Evolutionary conservation across 1,140 invertebrate genomes (phyloP), one percentile per base, ranked within the genome.

Genomic region (Monochamus saltuarius): DNA sequence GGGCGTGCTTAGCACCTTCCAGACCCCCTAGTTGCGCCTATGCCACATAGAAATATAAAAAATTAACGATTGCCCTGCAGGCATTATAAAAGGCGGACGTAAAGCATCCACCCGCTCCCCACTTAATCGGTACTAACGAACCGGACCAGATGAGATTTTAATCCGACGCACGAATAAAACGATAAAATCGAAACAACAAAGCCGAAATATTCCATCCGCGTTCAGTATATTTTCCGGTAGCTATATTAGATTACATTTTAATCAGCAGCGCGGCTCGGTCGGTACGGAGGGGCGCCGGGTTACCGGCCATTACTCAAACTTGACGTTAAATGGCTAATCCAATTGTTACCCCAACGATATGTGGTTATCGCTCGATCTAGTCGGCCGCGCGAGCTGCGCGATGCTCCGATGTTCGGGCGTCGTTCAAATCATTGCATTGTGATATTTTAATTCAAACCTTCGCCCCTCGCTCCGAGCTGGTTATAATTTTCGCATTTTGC

Each of bases 191-290:
- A 69, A 62, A 66, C 63, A 69, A 68, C 61, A 71, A 71, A 71
- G 64, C 61, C 61, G 58, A 71, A 71, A 71, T 69, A 71, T 69
- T 71, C 65, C 56, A 63, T 67, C 64, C 55, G 62, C 59, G 67
- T 66, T 71, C 65, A 57, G 67, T 70, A 71, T 69, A 70, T 74
- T 74, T 73, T 69, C 70, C 69, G 72, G 72, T 59, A 61, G 70
- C 68, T 68, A 73, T 76, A 76, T 76, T 76, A 76, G 74, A 76
- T 76, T 76, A 76, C 72, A 75, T 75, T 76, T 76, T 76, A 76
- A 76, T 76, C 74, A 76, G 69, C 70, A 71, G 60, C 65, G 22
- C 60, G 64, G 61, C 59, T 62, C 65, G 60, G 60, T 64, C 61
- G 64, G 64, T 56, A 64, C 42, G 61, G 66, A 59, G 68, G 71